Evolutionary conservation across 1,140 invertebrate species (phyloP), one percentile per base, ranked within the genome.

Genomic region (Achatina immaculata): DNA sequence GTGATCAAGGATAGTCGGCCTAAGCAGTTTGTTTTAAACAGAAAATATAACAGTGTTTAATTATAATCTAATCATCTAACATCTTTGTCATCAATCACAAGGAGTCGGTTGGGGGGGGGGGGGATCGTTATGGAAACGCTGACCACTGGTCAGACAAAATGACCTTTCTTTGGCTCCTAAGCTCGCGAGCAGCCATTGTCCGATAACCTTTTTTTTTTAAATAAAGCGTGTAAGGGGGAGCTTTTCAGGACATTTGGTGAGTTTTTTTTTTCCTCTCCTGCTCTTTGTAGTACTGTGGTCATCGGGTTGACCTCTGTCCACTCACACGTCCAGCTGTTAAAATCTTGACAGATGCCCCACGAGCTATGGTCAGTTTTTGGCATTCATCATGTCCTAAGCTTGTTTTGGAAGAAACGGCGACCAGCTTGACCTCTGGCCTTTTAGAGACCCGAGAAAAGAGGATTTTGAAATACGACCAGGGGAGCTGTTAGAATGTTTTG

Each of bases 281-380:
- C 19, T 72, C 69, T 72, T 72, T 72, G 69, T 72, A n/a, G 69
- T 42, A 4, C 2, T 72, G 14, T 72, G 69, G 69, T 45, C 69
- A 72, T 38, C 40, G 31, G 36, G 3, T 72, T 72, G 69, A 72
- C 69, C 69, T 28, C 36, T 45, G 69, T 9, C 40, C 69, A 43
- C 19, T 43, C 14, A 16, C 1, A 6, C 11, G 42, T 14, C 69
- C 42, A 43, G 69, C 1, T 72, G 42, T 72, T 42, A 28, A 72
- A 72, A 72, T 72, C 38, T 72, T 72, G 69, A 72, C 69, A 72
- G 69, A 42, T 72, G 69, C 69, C 69, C 69, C 38, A n/a, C 69
- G 69, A 72, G 69, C 42, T 6, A 21, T 72, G 69, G 69, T 72
- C 69, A 72, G 69, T 72, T 72, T 68, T 43, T 72, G 69, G 69